Evolutionary conservation across 2,888 invertebrate genomes (phyloP).

Genomic region (Oasisia sp.): DNA sequence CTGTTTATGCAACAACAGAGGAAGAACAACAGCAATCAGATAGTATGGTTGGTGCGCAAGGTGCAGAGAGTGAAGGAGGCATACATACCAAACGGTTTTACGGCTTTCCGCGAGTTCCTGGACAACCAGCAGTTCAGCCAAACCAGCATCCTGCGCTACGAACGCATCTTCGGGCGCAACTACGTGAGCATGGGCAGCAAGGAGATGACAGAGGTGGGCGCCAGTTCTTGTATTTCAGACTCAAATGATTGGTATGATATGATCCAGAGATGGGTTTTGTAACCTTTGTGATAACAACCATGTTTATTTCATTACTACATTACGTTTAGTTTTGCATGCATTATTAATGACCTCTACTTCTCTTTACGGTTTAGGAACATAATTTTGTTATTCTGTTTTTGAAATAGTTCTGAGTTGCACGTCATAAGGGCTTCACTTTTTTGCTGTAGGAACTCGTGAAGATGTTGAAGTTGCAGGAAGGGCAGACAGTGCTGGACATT

Average conservation of each 20-base stretch:
- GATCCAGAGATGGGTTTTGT: too few species aligned
- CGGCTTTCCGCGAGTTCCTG: constrained; percentile 68
- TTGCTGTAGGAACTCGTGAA: constrained; percentile 66
- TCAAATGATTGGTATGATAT: background rate
- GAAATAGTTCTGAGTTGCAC: too few species aligned
- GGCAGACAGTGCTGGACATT: constrained; percentile 70
- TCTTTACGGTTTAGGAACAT: too few species aligned
- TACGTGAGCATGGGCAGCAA: constrained; percentile 71
- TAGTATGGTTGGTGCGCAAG: constrained; percentile 66
- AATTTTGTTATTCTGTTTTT: too few species aligned
- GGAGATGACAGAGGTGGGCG: constrained; percentile 67
- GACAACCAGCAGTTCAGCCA: constrained; percentile 70
- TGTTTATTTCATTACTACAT: too few species aligned
- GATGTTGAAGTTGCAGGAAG: constrained; percentile 65
- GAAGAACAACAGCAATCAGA: constrained; percentile 63
- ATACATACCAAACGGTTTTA: constrained; percentile 43
- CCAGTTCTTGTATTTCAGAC: too few species aligned
- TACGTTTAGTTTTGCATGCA: too few species aligned
- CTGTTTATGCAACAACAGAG: constrained; percentile 50
- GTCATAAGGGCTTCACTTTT: background rate
- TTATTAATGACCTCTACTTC: too few species aligned
- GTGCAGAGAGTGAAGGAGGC: constrained; percentile 41
- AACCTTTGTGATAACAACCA: too few species aligned
- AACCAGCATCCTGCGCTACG: constrained; percentile 69
- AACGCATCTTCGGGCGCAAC: constrained; percentile 70